Percentiles rank a stretch among this genome's conserved stretches.
These are phyloP conservation scores for Erebia epiphron DNA, from an alignment of 2,888 invertebrate genomes.

Conservation along the genomic window DNA sequence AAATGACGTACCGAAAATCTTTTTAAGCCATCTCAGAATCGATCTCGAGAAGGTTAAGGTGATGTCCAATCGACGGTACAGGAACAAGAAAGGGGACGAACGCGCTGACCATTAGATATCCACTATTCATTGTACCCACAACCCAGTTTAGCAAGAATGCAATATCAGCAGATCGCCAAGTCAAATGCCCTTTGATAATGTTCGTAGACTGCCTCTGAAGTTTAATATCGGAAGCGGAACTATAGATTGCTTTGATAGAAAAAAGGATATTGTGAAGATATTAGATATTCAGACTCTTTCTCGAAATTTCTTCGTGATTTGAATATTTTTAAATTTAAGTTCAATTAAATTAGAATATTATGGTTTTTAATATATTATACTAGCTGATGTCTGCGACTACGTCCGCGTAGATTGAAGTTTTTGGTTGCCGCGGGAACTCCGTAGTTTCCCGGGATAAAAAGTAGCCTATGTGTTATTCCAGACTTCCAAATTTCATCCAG, in stretches of 20 bases:
- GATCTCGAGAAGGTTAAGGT: constrained; percentile 18
- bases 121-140: constrained; percentile 35
- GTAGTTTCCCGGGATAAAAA: too few relatives aligned
- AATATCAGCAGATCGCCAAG: constrained; percentile 34
- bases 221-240: constrained; percentile 18
- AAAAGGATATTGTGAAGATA: neutral
- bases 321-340: neutral
- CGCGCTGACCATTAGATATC: constrained; percentile 35
- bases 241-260: constrained; percentile 14
- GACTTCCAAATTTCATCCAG: too few relatives aligned
- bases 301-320: neutral
- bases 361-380: too few relatives aligned
- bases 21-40: neutral
- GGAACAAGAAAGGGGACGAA: constrained; percentile 34
- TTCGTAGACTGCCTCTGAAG: constrained; percentile 19
- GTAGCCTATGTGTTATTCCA: too few relatives aligned
- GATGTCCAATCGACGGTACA: constrained; percentile 16
- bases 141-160: constrained; percentile 32
- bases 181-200: constrained; percentile 28
- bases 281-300: constrained; percentile 1
- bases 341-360: neutral
- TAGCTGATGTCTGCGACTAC: too few relatives aligned
- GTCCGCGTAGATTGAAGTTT: too few relatives aligned
- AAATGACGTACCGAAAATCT: neutral
- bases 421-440: too few relatives aligned